Base-by-base conservation (phyloP, 2,888 invertebrate genomes). In the Malacosoma neustria region DNA sequence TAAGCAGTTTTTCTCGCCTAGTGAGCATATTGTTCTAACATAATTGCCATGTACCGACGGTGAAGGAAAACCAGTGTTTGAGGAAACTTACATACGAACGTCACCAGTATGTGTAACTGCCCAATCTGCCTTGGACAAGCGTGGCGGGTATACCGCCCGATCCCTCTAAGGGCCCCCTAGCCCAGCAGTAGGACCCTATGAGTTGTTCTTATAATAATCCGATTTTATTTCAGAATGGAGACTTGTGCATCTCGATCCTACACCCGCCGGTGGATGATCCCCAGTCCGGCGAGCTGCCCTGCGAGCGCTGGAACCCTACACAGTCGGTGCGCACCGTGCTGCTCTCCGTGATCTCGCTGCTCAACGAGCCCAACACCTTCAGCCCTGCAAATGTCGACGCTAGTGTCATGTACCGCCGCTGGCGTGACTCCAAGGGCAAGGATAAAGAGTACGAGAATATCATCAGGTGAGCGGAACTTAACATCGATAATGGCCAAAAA, bases 221-320 rank as follows among this genome's bases (percentile, higher is more conserved):
- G n/a, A 35, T 34, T 41, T 32, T 13, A 41, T 79, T 82, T 15
- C 87, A 97, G 95, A 99, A 99, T 79, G 99, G 99, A 34, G 99
- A 99, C 80, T 89, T 99, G 41, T 99, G 99, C 87, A 99, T 99
- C 88, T 98, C 98, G 54, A 99, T 99, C 73, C 89, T 99, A 45
- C 99, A 99, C 82, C 98, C 99, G 41, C 99, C 99, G 11, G 94
- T 98, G 39, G 99, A 99, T 81, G 99, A 99, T 86, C 99, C 99
- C 29, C 99, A 99, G 72, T 98, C 97, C 59, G 99, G 99, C 14
- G 99, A 99, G 79, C 82, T 99, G 61, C 98, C 99, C 0, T 99
- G 98, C 84, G 99, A 99, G 85, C 93, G 99, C 77, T 99, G 99
- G 99, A 99, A 99, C 89, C 99, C 99, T 37, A 99, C 99, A 51